Percentiles rank a stretch among this genome's conserved stretches.
These are phyloP conservation scores for Lycaon pictus DNA, from an alignment of 2,113 vertebrate genomes.

Conservation along the genomic window DNA sequence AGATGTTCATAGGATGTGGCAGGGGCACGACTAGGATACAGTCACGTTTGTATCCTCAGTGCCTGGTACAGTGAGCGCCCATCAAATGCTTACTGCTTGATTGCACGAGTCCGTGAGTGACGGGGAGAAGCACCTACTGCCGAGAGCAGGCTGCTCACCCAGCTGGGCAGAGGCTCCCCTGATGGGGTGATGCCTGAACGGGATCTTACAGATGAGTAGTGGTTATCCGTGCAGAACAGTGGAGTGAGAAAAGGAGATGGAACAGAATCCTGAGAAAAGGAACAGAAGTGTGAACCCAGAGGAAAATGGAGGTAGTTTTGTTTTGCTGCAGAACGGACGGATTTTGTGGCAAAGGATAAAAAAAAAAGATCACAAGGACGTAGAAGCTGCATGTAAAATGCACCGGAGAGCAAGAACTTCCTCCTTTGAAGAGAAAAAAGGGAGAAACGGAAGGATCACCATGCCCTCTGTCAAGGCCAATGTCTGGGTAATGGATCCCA, in stretches of 20 bases:
- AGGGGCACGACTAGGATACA: background rate
- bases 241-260: background rate
- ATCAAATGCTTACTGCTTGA: background rate
- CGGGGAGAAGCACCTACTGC: background rate
- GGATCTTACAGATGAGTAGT: background rate
- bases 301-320: background rate
- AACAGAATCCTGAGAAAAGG: background rate
- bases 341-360: background rate
- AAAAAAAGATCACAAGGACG: background rate
- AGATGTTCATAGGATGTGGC: background rate
- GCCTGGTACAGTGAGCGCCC: too few relatives aligned
- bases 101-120: background rate
- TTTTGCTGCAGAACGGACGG: background rate
- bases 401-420: background rate
- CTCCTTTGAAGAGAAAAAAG: background rate
- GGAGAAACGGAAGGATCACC: too few relatives aligned
- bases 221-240: background rate
- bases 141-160: background rate
- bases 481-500: background rate
- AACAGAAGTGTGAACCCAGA: background rate
- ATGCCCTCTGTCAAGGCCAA: background rate
- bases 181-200: background rate
- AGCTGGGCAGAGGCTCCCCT: background rate
- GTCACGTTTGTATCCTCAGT: background rate
- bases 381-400: background rate